Evolutionary conservation across 2,113 vertebrate genomes (phyloP).

Genomic region (Tragulus kanchil): DNA sequence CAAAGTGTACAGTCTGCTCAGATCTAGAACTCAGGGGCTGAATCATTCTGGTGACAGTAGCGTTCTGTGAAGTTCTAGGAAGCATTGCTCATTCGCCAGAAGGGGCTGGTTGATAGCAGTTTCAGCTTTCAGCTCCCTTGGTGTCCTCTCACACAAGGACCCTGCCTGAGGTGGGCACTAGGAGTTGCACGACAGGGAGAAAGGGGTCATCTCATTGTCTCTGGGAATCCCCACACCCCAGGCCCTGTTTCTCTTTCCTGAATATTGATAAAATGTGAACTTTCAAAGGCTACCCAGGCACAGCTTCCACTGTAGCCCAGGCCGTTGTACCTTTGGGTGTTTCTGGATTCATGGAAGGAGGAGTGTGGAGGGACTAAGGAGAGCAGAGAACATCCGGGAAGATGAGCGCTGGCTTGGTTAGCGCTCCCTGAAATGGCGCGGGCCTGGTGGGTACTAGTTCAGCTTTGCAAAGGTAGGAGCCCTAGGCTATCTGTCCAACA

Average conservation of each 20-base stretch:
- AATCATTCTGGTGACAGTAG: neutral
- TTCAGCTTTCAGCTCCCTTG: neutral
- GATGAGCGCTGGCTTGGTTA: neutral
- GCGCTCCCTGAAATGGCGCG: fast-evolving
- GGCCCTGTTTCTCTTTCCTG: neutral
- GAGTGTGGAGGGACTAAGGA: neutral
- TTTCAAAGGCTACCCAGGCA: neutral
- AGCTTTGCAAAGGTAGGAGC: neutral
- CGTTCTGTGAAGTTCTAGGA: neutral
- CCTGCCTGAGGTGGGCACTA: neutral
- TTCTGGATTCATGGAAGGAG: neutral
- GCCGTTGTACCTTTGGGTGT: neutral
- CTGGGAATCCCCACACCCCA: no score
- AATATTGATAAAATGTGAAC: neutral
- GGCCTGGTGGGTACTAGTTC: neutral
- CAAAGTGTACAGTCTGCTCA: neutral
- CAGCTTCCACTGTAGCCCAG: fast-evolving
- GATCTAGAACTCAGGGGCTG: neutral
- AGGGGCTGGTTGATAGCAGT: neutral
- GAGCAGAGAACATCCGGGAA: neutral
- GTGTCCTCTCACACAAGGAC: neutral
- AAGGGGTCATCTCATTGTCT: neutral
- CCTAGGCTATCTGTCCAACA: fast-evolving
- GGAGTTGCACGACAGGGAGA: neutral
- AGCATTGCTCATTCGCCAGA: neutral